phyloP scores from a whole-genome alignment of 2,797 vertebrate genomes.

The Knipowitschia caucasica region DNA sequence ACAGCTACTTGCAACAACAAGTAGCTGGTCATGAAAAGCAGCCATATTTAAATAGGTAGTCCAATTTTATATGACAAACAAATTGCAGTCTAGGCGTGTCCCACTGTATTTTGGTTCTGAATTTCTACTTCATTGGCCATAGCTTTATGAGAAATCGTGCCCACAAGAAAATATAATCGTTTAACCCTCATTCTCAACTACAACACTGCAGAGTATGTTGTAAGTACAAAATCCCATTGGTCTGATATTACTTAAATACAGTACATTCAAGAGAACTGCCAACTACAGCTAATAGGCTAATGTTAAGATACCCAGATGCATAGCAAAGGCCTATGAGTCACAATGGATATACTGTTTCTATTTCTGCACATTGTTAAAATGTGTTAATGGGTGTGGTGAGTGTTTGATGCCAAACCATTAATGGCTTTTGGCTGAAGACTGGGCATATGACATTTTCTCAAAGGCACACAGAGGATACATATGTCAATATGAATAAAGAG shows the following conservation, averaged over 20 bases:
- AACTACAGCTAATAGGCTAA: constrained; percentile 41
- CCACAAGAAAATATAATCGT: neutral
- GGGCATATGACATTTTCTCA: constrained; percentile 53
- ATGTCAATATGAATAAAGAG: constrained; percentile 50
- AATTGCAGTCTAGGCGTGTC: too few relatives aligned
- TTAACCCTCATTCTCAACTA: constrained; percentile 18
- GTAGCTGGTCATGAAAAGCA: constrained; percentile 33
- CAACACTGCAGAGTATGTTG: constrained; percentile 1
- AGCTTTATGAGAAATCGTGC: neutral
- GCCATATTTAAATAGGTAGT: neutral
- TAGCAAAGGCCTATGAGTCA: constrained; percentile 63
- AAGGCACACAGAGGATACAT: constrained; percentile 32
- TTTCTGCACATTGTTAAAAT: constrained; percentile 65
- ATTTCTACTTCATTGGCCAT: neutral
- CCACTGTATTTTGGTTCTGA: neutral
- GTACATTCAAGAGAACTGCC: constrained; percentile 35
- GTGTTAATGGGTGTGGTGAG: constrained; percentile 66
- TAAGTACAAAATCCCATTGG: constrained; percentile 33
- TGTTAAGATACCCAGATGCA: constrained; percentile 67
- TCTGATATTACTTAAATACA: constrained; percentile 41
- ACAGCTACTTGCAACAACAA: constrained; percentile 60
- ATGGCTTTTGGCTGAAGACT: constrained; percentile 45
- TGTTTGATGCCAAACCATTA: constrained; percentile 60
- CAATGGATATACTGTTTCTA: constrained; percentile 66
- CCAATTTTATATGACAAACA: too few relatives aligned